Evolutionary conservation across 2,888 invertebrate genomes (phyloP), one percentile per base, ranked within the genome.

Genomic region (Bursaphelenchus okinawaensis): DNA sequence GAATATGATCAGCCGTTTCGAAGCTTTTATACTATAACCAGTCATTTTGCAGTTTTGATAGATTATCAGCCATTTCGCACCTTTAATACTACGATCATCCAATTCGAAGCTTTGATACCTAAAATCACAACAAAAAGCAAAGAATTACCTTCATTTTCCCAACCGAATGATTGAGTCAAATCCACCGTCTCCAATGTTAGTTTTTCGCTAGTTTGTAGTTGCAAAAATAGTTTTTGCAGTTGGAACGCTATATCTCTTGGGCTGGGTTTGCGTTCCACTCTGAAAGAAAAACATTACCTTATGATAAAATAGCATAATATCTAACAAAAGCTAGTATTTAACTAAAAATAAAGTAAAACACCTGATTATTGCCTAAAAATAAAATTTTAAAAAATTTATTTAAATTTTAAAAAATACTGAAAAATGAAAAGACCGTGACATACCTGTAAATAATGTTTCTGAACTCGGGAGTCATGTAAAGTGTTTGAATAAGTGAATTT

Each of bases 391-490:
- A 40, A 40, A 40, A 1, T 64, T 26, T 7, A 9, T 7, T 24
- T 40, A 68, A 64, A 68, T 62, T 4, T 19, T 7, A 52, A 52
- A 67, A 19, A 20, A 58, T 60, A 23, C 7, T 8, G 16, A 63
- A 20, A 12, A 19, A 50, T 63, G 26, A 23, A 31, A 9, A 62
- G n/a, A n/a, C n/a, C n/a, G n/a, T n/a, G 26, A 68, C 59, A 56
- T 60, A 77, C 85, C 83, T 83, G 83, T 92, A 92, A 31, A 92
- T 84, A 3, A 90, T 90, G 85, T 92, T 92, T 50, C 92, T 87
- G 83, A 92, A 92, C 84, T 92, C 92, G 0, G 92, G 92, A 0
- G 92, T 92, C 91, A 92, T 92, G 81, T 88, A 92, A 6, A 92
- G 85, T 0, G 91, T 90, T 85, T 92, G 92, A 24, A 92, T 85